These are phyloP conservation scores for Drosophila pachea DNA, from an alignment of 1,140 invertebrate genomes.

Conservation along the genomic window DNA sequence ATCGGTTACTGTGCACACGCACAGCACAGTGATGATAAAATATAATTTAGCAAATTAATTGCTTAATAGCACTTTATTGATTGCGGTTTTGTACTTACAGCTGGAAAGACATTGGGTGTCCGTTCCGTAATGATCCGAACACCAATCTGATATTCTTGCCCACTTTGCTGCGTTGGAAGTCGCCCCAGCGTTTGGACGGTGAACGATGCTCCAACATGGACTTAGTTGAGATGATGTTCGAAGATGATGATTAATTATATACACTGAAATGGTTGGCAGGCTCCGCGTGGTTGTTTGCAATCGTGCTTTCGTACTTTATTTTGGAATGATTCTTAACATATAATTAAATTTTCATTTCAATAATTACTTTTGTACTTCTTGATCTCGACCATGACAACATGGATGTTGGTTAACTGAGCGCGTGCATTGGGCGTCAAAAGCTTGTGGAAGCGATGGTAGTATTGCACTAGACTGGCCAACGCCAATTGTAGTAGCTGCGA, in stretches of 20 bases:
- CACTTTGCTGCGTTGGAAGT: conserved; percentile 86
- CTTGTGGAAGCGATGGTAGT: conserved; percentile 98
- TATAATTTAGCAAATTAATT: conserved; percentile 11
- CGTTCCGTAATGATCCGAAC: conserved; percentile 85
- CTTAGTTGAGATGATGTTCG: conserved; percentile 81
- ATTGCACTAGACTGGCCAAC: conserved; percentile 96
- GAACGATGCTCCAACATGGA: conserved; percentile 84
- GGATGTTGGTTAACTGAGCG: conserved; percentile 97
- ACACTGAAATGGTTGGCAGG: neutral
- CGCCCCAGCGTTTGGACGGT: conserved; percentile 86
- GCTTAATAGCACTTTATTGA: too few relatives aligned
- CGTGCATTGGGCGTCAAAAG: conserved; percentile 92
- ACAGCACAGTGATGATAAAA: conserved; percentile 37
- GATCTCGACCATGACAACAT: conserved; percentile 99
- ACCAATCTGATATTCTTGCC: conserved; percentile 86
- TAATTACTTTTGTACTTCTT: conserved; percentile 98
- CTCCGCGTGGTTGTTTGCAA: neutral
- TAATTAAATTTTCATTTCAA: conserved; percentile 72
- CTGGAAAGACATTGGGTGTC: conserved; percentile 87
- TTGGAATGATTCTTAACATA: conserved; percentile 44
- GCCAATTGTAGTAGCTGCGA: conserved; percentile 95
- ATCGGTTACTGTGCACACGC: neutral
- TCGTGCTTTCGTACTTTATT: conserved; percentile 27
- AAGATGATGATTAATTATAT: conserved; percentile 67
- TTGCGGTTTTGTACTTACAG: conserved; percentile 81